Percentiles rank a stretch among this genome's conserved stretches.
These are phyloP conservation scores for Seladonia tumulorum DNA, from an alignment of 2,888 invertebrate genomes.

Conservation along the genomic window DNA sequence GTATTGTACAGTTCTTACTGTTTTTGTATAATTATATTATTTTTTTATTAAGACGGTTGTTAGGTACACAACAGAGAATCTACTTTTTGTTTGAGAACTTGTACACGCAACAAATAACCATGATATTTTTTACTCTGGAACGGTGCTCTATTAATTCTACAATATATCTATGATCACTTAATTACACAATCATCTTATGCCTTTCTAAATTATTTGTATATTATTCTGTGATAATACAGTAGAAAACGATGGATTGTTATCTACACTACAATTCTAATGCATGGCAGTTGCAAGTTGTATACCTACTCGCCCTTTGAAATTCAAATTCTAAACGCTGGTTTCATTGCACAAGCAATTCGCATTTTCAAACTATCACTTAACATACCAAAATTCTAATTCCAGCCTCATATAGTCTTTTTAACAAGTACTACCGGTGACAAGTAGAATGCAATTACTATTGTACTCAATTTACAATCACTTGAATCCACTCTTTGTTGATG, in stretches of 20 bases:
- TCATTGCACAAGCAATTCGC: not conserved
- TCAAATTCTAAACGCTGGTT: constrained; percentile 9
- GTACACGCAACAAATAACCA: constrained; percentile 42
- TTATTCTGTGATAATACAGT: constrained; percentile 37
- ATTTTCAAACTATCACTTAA: constrained; percentile 10
- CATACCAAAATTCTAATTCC: constrained; percentile 5
- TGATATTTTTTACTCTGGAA: constrained; percentile 54
- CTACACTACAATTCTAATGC: constrained; percentile 46
- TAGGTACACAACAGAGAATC: constrained; percentile 31
- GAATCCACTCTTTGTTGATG: constrained; percentile 22
- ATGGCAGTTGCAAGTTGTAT: constrained; percentile 11
- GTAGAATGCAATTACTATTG: constrained; percentile 28
- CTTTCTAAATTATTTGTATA: constrained; percentile 24
- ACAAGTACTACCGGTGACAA: constrained; percentile 15
- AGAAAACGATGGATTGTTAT: constrained; percentile 49
- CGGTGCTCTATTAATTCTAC: constrained; percentile 58
- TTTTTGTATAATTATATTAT: not conserved
- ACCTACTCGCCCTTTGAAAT: constrained; percentile 5
- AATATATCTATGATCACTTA: constrained; percentile 46
- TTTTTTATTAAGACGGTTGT: not conserved
- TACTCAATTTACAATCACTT: constrained; percentile 27
- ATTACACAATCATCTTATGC: constrained; percentile 46
- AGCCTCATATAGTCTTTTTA: constrained; percentile 18
- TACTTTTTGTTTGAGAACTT: constrained; percentile 16
- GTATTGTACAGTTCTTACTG: not conserved